Evolutionary conservation across 2,797 vertebrate genomes (phyloP).

Genomic region (Pipistrellus nathusii): DNA sequence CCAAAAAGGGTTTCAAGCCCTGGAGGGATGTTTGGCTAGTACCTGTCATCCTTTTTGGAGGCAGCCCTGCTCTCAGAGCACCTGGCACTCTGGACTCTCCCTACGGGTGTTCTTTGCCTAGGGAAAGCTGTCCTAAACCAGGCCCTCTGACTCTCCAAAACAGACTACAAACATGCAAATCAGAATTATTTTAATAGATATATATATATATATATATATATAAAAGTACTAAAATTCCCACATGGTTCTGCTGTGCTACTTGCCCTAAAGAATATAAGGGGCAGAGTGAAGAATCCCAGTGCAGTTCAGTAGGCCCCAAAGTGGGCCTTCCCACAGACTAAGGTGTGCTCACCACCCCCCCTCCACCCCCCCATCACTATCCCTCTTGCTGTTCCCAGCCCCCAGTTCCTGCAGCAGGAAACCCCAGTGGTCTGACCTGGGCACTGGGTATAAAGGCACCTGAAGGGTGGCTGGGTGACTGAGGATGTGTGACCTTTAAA

Average conservation of each 20-base stretch:
- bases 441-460: conserved; percentile 82
- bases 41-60: neutral
- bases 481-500: conserved; percentile 66
- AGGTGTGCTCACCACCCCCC: neutral
- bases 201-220: conserved; percentile 56
- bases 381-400: conserved; percentile 63
- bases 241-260: conserved; percentile 80
- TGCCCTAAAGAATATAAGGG: conserved; percentile 74
- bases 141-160: conserved; percentile 61
- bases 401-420: conserved; percentile 78
- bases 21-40: neutral
- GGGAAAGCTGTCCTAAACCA: neutral
- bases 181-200: conserved; percentile 84
- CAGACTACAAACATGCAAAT: conserved; percentile 78
- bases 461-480: conserved; percentile 77
- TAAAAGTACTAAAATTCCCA: conserved; percentile 83
- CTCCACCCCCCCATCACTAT: neutral
- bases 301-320: conserved; percentile 46
- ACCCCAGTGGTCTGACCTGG: conserved; percentile 75
- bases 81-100: neutral
- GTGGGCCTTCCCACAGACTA: conserved; percentile 56
- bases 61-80: neutral
- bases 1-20: neutral
- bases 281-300: conserved; percentile 72
- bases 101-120: neutral